These are phyloP conservation scores for Clivina fossor DNA, from an alignment of 2,888 invertebrate species.

Conservation along the genomic window DNA sequence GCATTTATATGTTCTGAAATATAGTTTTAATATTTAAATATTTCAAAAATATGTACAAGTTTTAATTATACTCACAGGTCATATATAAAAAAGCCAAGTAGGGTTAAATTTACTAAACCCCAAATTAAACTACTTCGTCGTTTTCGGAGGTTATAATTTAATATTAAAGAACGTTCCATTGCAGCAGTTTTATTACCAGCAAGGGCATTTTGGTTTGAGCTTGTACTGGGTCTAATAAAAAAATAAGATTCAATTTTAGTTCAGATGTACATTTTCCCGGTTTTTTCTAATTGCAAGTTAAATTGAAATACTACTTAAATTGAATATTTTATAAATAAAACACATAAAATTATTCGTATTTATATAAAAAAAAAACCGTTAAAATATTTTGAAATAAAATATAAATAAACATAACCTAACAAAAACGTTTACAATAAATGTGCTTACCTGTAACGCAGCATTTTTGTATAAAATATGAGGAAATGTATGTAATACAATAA, in stretches of 20 bases:
- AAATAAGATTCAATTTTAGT: too few species aligned
- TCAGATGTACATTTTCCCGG: too few species aligned
- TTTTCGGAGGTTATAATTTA: conserved; percentile 57
- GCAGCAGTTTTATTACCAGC: conserved; percentile 48
- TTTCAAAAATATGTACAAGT: neutral
- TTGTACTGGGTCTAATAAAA: conserved; percentile 1
- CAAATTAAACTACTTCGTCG: conserved; percentile 60
- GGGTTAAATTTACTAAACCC: conserved; percentile 59
- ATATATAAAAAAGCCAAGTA: conserved; percentile 59
- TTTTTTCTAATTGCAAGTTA: too few species aligned
- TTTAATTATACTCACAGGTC: conserved; percentile 59
- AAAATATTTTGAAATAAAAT: conserved; percentile 8
- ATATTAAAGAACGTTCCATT: conserved; percentile 58
- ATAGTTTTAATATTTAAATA: conserved; percentile 23
- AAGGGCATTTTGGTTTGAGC: neutral
- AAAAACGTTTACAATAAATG: conserved; percentile 13
- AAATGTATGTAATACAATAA: conserved; percentile 6
- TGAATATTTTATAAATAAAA: conserved; percentile 6
- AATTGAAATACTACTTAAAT: too few species aligned
- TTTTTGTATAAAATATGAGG: conserved; percentile 6
- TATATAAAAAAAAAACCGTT: neutral
- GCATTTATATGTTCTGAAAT: conserved; percentile 53
- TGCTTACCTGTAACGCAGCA: conserved; percentile 27
- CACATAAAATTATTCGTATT: neutral
- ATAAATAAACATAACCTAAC: conserved; percentile 13